phyloP scores from a whole-genome alignment of 2,797 vertebrate species.

The Macropodus opercularis region DNA sequence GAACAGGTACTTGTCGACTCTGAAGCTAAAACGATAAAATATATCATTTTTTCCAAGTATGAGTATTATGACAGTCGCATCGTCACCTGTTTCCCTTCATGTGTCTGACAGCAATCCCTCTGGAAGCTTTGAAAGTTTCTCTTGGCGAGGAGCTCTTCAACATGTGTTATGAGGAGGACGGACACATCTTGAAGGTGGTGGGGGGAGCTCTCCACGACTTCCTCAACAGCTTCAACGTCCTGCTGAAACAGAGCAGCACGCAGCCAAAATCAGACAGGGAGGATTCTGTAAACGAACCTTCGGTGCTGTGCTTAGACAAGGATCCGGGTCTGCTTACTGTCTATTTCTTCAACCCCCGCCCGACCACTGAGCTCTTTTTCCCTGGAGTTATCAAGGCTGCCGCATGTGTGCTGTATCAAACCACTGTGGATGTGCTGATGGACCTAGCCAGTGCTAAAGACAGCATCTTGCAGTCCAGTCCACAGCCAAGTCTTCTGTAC shows the following conservation, averaged over 20 bases:
- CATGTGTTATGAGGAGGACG: constrained; percentile 95
- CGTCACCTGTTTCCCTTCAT: constrained; percentile 14
- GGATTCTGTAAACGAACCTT: constrained; percentile 87
- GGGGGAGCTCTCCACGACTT: constrained; percentile 97
- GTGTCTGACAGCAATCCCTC: constrained; percentile 79
- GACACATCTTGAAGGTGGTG: constrained; percentile 92
- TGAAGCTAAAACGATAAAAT: neutral
- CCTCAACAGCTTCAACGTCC: constrained; percentile 96
- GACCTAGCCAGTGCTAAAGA: constrained; percentile 84
- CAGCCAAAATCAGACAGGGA: constrained; percentile 59
- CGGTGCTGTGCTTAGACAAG: constrained; percentile 95
- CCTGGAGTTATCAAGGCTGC: constrained; percentile 94
- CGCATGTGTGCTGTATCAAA: constrained; percentile 89
- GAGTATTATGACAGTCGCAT: neutral
- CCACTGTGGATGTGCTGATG: constrained; percentile 82
- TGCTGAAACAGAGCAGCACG: constrained; percentile 89
- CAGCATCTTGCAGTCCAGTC: constrained; percentile 87
- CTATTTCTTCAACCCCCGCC: constrained; percentile 93
- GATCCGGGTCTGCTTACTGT: constrained; percentile 92
- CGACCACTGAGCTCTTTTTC: constrained; percentile 90
- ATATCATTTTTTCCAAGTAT: neutral
- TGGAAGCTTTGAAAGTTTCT: constrained; percentile 84
- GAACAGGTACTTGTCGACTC: constrained; percentile 84
- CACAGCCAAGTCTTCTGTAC: constrained; percentile 91
- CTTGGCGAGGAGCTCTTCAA: constrained; percentile 94